A percentile compares a stretch with the other conserved stretches of the same genome.
These are phyloP conservation scores for Taxidea taxus DNA, from an alignment of 2,113 vertebrate genomes.

Conservation along the genomic window DNA sequence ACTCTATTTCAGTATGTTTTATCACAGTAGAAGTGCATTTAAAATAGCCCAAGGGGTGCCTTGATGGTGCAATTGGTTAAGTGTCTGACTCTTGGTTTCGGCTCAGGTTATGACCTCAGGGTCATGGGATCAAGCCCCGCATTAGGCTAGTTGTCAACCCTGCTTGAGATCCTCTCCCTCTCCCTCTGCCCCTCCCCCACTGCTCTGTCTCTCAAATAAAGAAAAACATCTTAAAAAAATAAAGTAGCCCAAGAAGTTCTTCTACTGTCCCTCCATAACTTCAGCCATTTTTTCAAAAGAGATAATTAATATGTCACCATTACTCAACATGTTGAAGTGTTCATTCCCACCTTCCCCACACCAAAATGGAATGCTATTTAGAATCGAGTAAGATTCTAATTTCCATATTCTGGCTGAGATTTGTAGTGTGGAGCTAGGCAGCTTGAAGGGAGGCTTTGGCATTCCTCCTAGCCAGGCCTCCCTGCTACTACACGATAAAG, in stretches of 20 bases:
- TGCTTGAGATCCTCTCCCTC: not conserved
- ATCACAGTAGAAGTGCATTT: constrained; percentile 6
- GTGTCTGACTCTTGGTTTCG: not conserved
- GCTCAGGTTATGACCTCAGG: not conserved
- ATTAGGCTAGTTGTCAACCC: not conserved
- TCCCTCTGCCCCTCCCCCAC: not conserved
- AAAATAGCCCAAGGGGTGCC: not conserved
- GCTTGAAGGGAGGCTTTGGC: not conserved
- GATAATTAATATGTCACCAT: constrained; percentile 20
- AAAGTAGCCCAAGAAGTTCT: not conserved
- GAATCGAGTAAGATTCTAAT: constrained; percentile 37
- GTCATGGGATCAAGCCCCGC: not conserved
- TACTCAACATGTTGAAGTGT: not conserved
- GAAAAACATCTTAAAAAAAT: not conserved
- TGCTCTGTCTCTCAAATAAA: not conserved
- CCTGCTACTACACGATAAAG: not conserved
- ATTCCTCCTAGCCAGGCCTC: not conserved
- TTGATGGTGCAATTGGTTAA: not conserved
- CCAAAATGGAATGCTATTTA: constrained; percentile 21
- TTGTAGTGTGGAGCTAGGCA: not conserved
- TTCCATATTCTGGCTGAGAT: not conserved
- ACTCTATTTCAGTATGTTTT: constrained; percentile 4
- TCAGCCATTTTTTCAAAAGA: not conserved
- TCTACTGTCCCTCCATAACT: not conserved
- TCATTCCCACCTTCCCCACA: not conserved